A percentile compares a stretch with the other conserved stretches of the same genome.
These are phyloP conservation scores for Saimiri boliviensis DNA, from an alignment of 2,113 vertebrate genomes.

Conservation along the genomic window DNA sequence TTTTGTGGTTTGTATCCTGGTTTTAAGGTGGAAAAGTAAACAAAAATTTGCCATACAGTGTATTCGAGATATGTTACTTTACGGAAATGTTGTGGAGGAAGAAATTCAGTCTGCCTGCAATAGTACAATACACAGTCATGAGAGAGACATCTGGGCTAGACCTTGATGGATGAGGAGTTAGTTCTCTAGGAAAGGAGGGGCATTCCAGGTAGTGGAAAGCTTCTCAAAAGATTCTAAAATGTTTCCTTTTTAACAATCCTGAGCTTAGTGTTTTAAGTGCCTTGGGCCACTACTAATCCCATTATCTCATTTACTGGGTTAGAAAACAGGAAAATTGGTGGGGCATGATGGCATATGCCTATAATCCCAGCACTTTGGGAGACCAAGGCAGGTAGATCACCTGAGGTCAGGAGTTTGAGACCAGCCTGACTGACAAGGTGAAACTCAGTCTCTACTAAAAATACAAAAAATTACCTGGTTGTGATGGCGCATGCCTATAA, in stretches of 20 bases:
- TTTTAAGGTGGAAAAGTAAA: constrained; percentile 1
- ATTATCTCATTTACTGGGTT: background rate
- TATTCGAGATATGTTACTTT: background rate
- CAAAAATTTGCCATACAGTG: background rate
- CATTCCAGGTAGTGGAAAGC: constrained; percentile 38
- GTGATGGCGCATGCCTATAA: too few species aligned
- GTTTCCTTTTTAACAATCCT: constrained; percentile 52
- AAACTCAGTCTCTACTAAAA: too few species aligned
- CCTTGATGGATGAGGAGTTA: constrained; percentile 15
- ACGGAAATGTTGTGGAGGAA: background rate
- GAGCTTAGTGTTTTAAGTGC: constrained; percentile 35
- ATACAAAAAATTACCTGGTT: too few species aligned
- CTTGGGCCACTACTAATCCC: background rate
- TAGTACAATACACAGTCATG: background rate
- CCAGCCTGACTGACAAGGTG: too few species aligned
- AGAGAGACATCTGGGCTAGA: background rate
- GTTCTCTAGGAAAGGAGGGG: background rate
- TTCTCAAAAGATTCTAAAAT: background rate
- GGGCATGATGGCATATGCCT: too few species aligned
- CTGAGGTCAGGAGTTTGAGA: too few species aligned
- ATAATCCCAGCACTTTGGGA: too few species aligned
- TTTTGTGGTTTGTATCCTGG: background rate
- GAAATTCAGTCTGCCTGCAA: background rate
- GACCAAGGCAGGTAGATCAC: too few species aligned
- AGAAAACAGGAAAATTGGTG: background rate